phyloP scores from a whole-genome alignment of 2,888 invertebrate species.

The Netelia virgata region DNA sequence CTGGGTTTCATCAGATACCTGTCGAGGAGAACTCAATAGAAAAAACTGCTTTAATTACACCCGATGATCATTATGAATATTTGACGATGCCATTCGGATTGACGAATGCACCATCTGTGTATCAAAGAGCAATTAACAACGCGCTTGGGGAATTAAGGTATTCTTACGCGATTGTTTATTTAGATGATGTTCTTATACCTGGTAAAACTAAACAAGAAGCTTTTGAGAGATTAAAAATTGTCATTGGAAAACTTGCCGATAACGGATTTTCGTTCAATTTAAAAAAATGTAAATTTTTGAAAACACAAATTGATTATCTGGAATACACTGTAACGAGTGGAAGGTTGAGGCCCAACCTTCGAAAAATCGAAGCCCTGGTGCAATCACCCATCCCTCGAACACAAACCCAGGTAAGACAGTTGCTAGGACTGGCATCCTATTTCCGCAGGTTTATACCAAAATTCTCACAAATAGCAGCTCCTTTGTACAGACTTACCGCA shows the following conservation, averaged over 20 bases:
- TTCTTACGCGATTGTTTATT: constrained; percentile 11
- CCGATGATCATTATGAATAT: constrained; percentile 80
- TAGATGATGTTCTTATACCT: constrained; percentile 7
- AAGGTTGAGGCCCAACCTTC: constrained; percentile 35
- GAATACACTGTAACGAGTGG: constrained; percentile 36
- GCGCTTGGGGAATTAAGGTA: not conserved
- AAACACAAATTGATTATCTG: constrained; percentile 30
- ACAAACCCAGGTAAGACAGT: constrained; percentile 57
- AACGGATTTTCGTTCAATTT: too few species aligned
- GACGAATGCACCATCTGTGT: constrained; percentile 80
- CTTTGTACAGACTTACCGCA: constrained; percentile 14
- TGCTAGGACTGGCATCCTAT: constrained; percentile 63
- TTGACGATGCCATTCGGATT: constrained; percentile 82
- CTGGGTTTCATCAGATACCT: constrained; percentile 75
- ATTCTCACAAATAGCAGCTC: constrained; percentile 48
- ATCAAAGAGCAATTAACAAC: constrained; percentile 79
- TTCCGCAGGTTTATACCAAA: constrained; percentile 46
- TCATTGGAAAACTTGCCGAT: too few species aligned
- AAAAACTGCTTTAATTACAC: constrained; percentile 81
- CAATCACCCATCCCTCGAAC: constrained; percentile 55
- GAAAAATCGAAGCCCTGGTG: constrained; percentile 63
- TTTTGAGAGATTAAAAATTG: constrained; percentile 21
- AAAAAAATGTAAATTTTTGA: constrained; percentile 42
- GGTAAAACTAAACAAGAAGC: constrained; percentile 29
- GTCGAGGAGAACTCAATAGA: constrained; percentile 75